Base-by-base conservation (phyloP, 2,113 vertebrate species). In the Lepus europaeus region DNA sequence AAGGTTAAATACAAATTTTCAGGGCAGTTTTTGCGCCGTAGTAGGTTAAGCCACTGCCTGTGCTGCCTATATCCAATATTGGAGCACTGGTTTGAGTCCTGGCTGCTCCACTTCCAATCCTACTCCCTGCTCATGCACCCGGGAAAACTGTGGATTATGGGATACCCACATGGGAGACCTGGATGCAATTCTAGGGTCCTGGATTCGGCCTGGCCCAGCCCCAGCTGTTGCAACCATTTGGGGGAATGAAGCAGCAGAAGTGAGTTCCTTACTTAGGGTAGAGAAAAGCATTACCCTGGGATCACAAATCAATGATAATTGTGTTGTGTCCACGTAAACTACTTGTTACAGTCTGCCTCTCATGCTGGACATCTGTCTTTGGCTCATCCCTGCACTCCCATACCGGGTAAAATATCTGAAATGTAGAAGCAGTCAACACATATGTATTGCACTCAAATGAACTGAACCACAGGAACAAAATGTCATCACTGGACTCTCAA, bases 391-490 rank as follows among this genome's bases (percentile, higher is more conserved):
- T 25, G 16, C 25, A 63, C 23, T 78, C 45, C 39, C 8, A 69
- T 6, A 33, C n/a, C 64, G 94, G 81, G 61, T 23, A 94, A 89
- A 80, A 83, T 51, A 80, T 23, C 20, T 83, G 45, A 22, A 81
- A 29, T 19, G 5, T 14, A 45, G 39, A 89, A 66, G 9, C 27
- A 31, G 17, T 93, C 49, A 51, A 86, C 45, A 74, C 93, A 72
- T 86, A 81, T 63, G 80, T 85, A 87, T 13, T 85, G 78, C n/a
- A 59, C n/a, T 22, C 56, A 73, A 68, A 51, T 80, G 39, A 86
- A 82, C 3, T 17, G 64, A 84, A 17, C 36, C 25, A 69, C 9
- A 74, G 49, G 20, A 27, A 83, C n/a, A 56, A 86, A 83, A 69
- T 9, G 61, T 61, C 45, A 56, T 69, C 64, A 45, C 33, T 19